Percentiles rank a stretch among this genome's conserved stretches.
These are phyloP conservation scores for Phenganax subtilis DNA, from an alignment of 92 coral and sea anemone genomes.

Conservation along the genomic window DNA sequence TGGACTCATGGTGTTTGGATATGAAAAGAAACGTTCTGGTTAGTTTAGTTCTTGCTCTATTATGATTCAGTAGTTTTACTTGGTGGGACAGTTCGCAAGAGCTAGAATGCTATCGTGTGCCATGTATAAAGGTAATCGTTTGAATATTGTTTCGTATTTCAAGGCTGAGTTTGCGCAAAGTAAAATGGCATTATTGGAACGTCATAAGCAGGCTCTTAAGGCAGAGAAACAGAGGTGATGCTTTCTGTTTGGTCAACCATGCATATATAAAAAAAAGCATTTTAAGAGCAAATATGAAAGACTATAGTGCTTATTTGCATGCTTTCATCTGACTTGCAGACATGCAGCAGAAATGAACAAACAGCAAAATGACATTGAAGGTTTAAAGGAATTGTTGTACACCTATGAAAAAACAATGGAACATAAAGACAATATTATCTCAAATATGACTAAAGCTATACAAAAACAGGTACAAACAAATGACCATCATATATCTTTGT, in stretches of 20 bases:
- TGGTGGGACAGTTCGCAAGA: background rate
- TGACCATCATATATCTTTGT: background rate
- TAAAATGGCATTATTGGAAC: slow-evolving; percentile 94
- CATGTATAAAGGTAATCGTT: background rate
- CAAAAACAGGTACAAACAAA: slow-evolving; percentile 71
- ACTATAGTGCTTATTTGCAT: background rate
- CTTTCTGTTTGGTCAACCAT: no score
- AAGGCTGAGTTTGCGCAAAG: slow-evolving; percentile 99
- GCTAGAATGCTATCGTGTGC: background rate
- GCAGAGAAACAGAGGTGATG: slow-evolving; percentile 76
- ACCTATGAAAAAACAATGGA: slow-evolving; percentile 81
- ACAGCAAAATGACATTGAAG: slow-evolving; percentile 82
- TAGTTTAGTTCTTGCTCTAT: background rate
- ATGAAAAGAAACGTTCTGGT: slow-evolving; percentile 91
- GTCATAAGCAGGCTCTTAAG: slow-evolving; percentile 69
- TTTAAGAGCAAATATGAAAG: background rate
- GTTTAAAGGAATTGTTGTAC: slow-evolving; percentile 78
- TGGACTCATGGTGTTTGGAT: slow-evolving; percentile 93
- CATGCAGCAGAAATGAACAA: slow-evolving; percentile 83
- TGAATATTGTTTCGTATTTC: background rate
- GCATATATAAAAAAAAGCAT: no score
- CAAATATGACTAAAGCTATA: slow-evolving; percentile 82
- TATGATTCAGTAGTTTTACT: background rate
- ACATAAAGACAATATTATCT: slow-evolving; percentile 84
- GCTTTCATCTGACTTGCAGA: slow-evolving; percentile 37